Evolutionary conservation across 64 coral and sea anemone genomes (phyloP).

Genomic region (Stichodactyla mertensii): DNA sequence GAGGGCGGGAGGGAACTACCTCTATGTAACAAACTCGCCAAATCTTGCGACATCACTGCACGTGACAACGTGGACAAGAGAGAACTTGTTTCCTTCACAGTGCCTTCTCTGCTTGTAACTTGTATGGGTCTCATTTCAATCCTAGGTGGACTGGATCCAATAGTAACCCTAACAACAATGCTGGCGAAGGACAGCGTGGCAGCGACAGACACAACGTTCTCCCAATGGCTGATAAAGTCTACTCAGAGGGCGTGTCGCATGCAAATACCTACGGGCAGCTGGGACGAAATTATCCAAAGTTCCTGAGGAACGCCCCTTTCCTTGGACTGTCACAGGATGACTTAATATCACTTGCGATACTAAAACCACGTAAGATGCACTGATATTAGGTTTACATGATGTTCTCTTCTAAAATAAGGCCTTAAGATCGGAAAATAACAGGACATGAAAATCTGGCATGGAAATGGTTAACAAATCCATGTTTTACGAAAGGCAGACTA

Average conservation of each 20-base stretch:
- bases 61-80: too few species aligned
- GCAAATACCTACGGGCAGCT: slow-evolving; percentile 28
- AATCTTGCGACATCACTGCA: too few species aligned
- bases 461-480: not conserved
- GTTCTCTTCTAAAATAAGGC: not conserved
- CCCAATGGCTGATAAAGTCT: slow-evolving; percentile 39
- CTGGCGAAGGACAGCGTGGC: slow-evolving; percentile 78
- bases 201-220: slow-evolving; percentile 82
- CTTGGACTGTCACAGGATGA: slow-evolving; percentile 63
- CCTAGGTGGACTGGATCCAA: slow-evolving; percentile 94
- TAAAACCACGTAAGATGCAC: not conserved
- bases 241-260: not conserved
- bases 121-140: not conserved
- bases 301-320: slow-evolving; percentile 55
- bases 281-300: slow-evolving; percentile 69
- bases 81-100: too few species aligned
- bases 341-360: slow-evolving; percentile 58
- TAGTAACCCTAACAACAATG: slow-evolving; percentile 88
- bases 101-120: too few species aligned
- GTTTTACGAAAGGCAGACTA: too few species aligned
- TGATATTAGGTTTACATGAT: not conserved
- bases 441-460: not conserved
- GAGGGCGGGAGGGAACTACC: too few species aligned
- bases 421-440: too few species aligned
- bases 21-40: too few species aligned